Evolutionary conservation across 2,888 invertebrate genomes (phyloP).

Genomic region (Hedya salicella): DNA sequence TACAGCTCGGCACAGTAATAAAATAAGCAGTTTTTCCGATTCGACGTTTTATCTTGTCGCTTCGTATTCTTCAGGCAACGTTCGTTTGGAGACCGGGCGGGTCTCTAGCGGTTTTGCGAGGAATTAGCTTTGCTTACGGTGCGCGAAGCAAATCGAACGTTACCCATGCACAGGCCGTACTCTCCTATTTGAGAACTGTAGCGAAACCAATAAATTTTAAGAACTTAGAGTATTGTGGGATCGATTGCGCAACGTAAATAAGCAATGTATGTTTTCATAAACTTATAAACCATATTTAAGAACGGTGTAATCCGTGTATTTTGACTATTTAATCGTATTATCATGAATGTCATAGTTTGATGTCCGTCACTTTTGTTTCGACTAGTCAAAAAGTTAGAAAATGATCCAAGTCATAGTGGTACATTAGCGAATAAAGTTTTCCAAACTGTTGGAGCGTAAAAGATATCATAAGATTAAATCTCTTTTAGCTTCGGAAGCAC

Average conservation of each 20-base stretch:
- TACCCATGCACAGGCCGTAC: neutral
- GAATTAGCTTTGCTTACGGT: constrained; percentile 60
- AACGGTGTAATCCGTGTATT: too few species aligned
- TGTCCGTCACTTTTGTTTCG: too few species aligned
- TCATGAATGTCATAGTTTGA: too few species aligned
- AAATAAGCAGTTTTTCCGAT: constrained; percentile 83
- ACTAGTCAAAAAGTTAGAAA: too few species aligned
- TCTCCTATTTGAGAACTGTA: constrained; percentile 30
- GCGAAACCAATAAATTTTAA: constrained; percentile 23
- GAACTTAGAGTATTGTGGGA: too few species aligned
- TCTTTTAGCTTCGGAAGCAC: neutral
- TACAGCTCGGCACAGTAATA: constrained; percentile 71
- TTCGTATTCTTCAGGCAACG: constrained; percentile 72
- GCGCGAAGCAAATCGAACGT: constrained; percentile 26
- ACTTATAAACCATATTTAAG: too few species aligned
- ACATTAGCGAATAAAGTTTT: too few species aligned
- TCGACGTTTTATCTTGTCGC: constrained; percentile 77
- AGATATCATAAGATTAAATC: constrained; percentile 2
- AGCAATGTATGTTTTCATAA: too few species aligned
- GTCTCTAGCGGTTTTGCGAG: constrained; percentile 61
- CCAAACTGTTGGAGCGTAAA: neutral
- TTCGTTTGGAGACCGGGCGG: constrained; percentile 67
- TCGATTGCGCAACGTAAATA: too few species aligned
- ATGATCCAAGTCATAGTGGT: too few species aligned
- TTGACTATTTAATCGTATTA: too few species aligned